Conservation (phyloP, 2,888 invertebrate species). For the Caenorhabditis afra region DNA sequence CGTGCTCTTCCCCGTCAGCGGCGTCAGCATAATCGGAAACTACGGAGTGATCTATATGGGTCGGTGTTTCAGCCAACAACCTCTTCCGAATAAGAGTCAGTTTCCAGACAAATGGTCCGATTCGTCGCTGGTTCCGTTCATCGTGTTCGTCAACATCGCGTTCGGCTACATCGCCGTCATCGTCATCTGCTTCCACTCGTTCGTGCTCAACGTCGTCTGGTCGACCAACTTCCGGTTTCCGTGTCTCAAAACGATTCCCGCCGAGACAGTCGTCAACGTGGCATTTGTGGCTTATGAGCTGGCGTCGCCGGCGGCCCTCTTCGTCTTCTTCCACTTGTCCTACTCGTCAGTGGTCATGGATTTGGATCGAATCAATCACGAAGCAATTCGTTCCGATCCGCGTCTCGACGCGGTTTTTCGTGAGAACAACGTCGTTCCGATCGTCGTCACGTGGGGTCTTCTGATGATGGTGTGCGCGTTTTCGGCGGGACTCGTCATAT, state of each 20-base stretch:
- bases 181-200: conserved; percentile 7
- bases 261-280: background rate
- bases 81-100: background rate
- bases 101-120: no score
- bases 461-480: background rate
- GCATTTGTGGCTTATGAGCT: background rate
- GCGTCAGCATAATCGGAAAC: background rate
- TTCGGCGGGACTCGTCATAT: background rate
- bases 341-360: background rate
- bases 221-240: background rate
- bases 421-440: no score
- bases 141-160: background rate
- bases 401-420: no score
- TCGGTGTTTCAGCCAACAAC: background rate
- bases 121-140: background rate
- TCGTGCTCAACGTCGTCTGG: conserved; percentile 10
- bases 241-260: background rate
- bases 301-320: no score
- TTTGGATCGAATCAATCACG: background rate
- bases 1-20: background rate
- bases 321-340: background rate
- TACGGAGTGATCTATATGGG: conserved; percentile 4
- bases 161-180: conserved; percentile 10
- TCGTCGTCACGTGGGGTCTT: no score
- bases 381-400: background rate